Conservation (phyloP, 2,888 invertebrate species). For the Drosophila anceps region DNA sequence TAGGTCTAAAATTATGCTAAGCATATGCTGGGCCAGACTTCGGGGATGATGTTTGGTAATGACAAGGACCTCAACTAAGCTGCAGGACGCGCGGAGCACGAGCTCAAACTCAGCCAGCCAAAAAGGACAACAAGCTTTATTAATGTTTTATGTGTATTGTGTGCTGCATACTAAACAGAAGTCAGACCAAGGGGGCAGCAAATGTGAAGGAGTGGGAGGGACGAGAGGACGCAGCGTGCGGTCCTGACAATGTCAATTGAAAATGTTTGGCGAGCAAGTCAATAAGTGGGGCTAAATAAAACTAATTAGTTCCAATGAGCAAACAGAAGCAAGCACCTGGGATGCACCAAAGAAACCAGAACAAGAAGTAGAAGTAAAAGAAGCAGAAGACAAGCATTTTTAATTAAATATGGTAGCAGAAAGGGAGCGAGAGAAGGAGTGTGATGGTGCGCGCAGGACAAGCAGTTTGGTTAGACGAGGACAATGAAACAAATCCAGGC, state of each 20-base stretch:
- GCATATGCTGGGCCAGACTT: slow-evolving; percentile 64
- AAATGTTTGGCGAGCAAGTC: slow-evolving; percentile 62
- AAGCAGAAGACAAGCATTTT: slow-evolving; percentile 62
- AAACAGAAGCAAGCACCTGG: slow-evolving; percentile 62
- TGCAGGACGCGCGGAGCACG: slow-evolving; percentile 13
- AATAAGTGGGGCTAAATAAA: slow-evolving; percentile 73
- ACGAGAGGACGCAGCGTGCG: slow-evolving; percentile 1
- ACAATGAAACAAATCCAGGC: slow-evolving; percentile 51
- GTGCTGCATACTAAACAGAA: slow-evolving; percentile 75
- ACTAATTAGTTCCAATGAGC: slow-evolving; percentile 79
- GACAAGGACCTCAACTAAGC: slow-evolving; percentile 63
- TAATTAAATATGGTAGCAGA: slow-evolving; percentile 66
- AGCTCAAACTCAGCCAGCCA: slow-evolving; percentile 59
- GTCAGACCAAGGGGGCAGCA: neutral
- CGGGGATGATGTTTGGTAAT: slow-evolving; percentile 68
- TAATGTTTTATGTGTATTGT: slow-evolving; percentile 79
- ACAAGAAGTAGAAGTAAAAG: slow-evolving; percentile 2
- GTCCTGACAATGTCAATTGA: slow-evolving; percentile 77
- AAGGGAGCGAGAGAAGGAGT: neutral
- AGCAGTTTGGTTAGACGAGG: slow-evolving; percentile 10
- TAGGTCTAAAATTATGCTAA: slow-evolving; percentile 74
- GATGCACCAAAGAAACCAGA: slow-evolving; percentile 25
- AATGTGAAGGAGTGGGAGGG: neutral
- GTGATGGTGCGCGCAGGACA: neutral
- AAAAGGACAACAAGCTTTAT: slow-evolving; percentile 82